phyloP scores from a whole-genome alignment of 2,113 vertebrate species.

The Bagarius yarrelli region DNA sequence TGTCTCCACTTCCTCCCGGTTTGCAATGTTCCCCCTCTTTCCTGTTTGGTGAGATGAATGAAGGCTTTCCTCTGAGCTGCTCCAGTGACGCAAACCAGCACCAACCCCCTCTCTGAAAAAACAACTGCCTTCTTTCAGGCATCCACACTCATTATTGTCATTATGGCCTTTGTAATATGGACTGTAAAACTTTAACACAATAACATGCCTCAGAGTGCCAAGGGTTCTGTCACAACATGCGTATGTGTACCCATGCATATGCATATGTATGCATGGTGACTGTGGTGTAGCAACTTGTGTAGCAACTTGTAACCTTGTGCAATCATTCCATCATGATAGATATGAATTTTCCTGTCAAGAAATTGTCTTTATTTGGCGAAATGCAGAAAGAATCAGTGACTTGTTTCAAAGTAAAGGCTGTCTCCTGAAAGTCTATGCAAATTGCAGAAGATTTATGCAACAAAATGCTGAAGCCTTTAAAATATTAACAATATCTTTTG shows the following conservation, averaged over 20 bases:
- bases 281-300: neutral
- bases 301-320: too few species aligned
- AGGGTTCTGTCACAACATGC: neutral
- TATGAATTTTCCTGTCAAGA: neutral
- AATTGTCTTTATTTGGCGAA: neutral
- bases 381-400: neutral
- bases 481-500: conserved; percentile 1
- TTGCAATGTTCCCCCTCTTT: conserved; percentile 37
- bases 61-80: conserved; percentile 46
- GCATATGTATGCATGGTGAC: neutral
- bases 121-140: conserved; percentile 35
- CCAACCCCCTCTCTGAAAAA: conserved; percentile 28
- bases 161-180: conserved; percentile 11
- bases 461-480: neutral
- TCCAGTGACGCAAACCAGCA: conserved; percentile 34
- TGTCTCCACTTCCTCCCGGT: conserved; percentile 42
- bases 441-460: neutral
- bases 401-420: neutral
- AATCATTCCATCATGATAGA: neutral
- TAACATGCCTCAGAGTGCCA: conserved; percentile 24
- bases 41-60: conserved; percentile 56
- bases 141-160: conserved; percentile 25
- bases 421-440: neutral
- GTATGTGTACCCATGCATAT: neutral
- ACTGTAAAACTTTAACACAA: conserved; percentile 40